Evolutionary conservation across 2,888 invertebrate species (phyloP).

Genomic region (Nasonia oneida): DNA sequence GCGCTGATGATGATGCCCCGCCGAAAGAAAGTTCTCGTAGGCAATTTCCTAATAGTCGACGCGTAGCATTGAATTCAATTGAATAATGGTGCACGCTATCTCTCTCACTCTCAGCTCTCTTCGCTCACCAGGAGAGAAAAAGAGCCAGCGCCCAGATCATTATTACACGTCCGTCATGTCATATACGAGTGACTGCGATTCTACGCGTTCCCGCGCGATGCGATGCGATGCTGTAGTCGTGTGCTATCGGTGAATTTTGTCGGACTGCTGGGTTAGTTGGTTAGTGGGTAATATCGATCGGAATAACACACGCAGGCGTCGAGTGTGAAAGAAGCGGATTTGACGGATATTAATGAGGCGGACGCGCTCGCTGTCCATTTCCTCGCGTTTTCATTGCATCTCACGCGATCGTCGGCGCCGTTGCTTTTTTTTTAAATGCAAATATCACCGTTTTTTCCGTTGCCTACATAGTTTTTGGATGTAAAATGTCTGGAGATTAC

Average conservation of each 20-base stretch:
- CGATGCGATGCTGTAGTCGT: constrained; percentile 61
- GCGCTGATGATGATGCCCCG: constrained; percentile 63
- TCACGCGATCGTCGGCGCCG: no score
- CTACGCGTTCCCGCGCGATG: constrained; percentile 70
- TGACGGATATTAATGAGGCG: background rate
- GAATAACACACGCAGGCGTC: background rate
- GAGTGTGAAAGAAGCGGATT: background rate
- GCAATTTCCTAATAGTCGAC: constrained; percentile 78
- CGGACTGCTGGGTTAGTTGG: constrained; percentile 4
- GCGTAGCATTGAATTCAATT: constrained; percentile 79
- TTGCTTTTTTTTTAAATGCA: background rate
- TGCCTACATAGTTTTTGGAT: background rate
- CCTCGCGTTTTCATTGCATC: background rate
- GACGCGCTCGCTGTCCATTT: background rate
- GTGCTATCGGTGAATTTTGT: background rate
- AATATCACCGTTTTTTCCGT: background rate
- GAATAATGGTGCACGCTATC: constrained; percentile 73
- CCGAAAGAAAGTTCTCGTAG: constrained; percentile 79
- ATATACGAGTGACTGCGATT: background rate
- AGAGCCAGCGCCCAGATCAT: constrained; percentile 76
- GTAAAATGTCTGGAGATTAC: background rate
- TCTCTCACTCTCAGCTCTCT: background rate
- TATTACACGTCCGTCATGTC: constrained; percentile 75
- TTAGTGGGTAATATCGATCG: constrained; percentile 32
- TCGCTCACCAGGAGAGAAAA: constrained; percentile 61